A percentile compares a stretch with the other conserved stretches of the same genome.
phyloP scores from a whole-genome alignment of 2,888 invertebrate species.

The Epirrhoe tristata region DNA sequence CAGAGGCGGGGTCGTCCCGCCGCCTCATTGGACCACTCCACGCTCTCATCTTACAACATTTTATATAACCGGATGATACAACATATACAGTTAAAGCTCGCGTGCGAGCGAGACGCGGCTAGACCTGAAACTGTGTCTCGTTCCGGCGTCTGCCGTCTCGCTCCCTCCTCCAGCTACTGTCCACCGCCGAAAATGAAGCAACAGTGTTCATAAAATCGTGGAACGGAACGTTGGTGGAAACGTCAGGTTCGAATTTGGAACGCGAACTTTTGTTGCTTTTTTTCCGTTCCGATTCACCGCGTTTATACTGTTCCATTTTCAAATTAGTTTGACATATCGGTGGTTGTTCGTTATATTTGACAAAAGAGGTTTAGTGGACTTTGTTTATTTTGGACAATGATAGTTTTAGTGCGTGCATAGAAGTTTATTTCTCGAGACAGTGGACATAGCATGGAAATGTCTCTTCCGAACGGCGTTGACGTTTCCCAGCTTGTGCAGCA shows the following conservation, averaged over 20 bases:
- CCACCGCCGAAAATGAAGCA: conserved; percentile 75
- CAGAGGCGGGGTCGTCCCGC: conserved; percentile 67
- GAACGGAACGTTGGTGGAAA: conserved; percentile 59
- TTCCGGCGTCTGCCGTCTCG: conserved; percentile 68
- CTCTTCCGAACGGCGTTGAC: conserved; percentile 93
- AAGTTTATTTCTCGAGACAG: conserved; percentile 34
- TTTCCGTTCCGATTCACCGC: conserved; percentile 13
- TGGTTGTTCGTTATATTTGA: conserved; percentile 25
- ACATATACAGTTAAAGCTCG: conserved; percentile 83
- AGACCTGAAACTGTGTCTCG: conserved; percentile 76
- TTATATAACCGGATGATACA: conserved; percentile 85
- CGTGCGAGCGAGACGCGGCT: conserved; percentile 69
- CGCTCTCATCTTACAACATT: conserved; percentile 79
- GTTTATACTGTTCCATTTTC: background rate
- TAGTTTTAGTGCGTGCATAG: conserved; percentile 46
- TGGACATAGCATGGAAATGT: conserved; percentile 86
- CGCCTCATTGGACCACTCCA: conserved; percentile 64
- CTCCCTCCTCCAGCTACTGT: conserved; percentile 70
- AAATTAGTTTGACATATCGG: background rate
- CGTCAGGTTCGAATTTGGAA: conserved; percentile 40
- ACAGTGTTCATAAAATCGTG: conserved; percentile 77
- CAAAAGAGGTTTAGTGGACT: background rate
- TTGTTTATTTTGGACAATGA: conserved; percentile 37
- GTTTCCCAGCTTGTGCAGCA: conserved; percentile 95
- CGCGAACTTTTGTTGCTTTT: conserved; percentile 35